Percentiles rank a stretch among this genome's conserved stretches.
These are phyloP conservation scores for Pristionchus fissidentatus DNA, from an alignment of 2,888 invertebrate genomes.

Conservation along the genomic window DNA sequence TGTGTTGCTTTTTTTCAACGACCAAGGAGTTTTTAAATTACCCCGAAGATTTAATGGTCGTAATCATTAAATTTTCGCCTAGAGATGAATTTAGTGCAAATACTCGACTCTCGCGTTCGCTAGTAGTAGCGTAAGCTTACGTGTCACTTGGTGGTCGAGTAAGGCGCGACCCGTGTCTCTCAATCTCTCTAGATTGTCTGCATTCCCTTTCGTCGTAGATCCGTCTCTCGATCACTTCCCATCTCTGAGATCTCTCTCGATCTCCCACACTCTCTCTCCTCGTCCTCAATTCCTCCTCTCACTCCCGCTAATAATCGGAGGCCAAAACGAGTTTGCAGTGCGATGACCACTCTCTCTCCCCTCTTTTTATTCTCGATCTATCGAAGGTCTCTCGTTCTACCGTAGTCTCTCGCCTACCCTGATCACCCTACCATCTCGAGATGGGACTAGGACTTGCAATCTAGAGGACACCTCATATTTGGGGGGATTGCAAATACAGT, in stretches of 20 bases:
- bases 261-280: not conserved
- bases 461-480: not conserved
- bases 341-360: not conserved
- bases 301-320: conserved; percentile 30
- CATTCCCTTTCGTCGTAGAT: no score
- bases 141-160: no score
- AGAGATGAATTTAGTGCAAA: no score
- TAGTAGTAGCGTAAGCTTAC: no score
- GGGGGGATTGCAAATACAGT: not conserved
- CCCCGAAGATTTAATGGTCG: no score
- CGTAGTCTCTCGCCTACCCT: not conserved
- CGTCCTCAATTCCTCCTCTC: not conserved
- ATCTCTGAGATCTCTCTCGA: not conserved
- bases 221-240: not conserved
- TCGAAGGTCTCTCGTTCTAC: not conserved
- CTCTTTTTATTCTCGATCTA: not conserved
- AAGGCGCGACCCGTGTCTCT: no score
- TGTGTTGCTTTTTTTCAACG: no score
- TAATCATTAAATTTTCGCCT: no score
- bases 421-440: not conserved
- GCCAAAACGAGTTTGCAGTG: conserved; percentile 22
- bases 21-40: no score
- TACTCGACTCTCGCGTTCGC: no score
- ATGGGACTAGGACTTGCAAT: not conserved
- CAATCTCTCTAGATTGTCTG: no score